These are phyloP conservation scores for Drosophila tsacasi DNA, from an alignment of 1,140 invertebrate species.

Conservation along the genomic window DNA sequence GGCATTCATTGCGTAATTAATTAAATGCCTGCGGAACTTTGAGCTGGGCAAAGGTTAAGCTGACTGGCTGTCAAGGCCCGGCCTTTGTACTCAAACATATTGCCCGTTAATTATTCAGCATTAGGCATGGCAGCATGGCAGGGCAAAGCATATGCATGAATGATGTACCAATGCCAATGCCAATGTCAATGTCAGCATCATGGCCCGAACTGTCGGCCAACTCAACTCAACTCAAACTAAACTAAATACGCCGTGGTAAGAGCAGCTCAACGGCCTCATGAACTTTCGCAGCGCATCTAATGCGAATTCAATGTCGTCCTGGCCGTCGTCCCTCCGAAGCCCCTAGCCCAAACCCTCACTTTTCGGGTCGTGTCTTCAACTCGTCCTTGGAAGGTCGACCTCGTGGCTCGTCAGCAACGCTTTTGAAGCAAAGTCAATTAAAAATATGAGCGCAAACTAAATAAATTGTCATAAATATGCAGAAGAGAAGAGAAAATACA, in stretches of 20 bases:
- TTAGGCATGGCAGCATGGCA: conserved; percentile 18
- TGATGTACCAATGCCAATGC: conserved; percentile 52
- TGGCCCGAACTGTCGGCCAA: conserved; percentile 56
- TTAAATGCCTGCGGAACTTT: conserved; percentile 30
- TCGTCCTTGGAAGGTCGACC: conserved; percentile 48
- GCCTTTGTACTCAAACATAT: conserved; percentile 19
- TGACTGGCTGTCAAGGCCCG: conserved; percentile 30
- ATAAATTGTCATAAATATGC: conserved; percentile 71
- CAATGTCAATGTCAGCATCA: conserved; percentile 67
- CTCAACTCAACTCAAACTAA: conserved; percentile 7
- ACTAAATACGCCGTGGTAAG: conserved; percentile 47
- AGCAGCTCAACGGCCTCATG: conserved; percentile 64
- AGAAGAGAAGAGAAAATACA: conserved; percentile 34
- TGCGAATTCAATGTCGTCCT: conserved; percentile 71
- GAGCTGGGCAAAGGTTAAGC: conserved; percentile 47
- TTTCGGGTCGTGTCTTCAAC: conserved; percentile 18
- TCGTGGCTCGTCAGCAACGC: conserved; percentile 34
- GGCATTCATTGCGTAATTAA: conserved; percentile 48
- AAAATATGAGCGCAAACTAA: conserved; percentile 66
- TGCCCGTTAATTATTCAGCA: conserved; percentile 61
- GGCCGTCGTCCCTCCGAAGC: background rate
- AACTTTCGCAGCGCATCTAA: conserved; percentile 75
- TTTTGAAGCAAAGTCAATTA: conserved; percentile 70
- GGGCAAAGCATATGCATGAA: conserved; percentile 50
- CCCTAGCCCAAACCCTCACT: background rate